Percentiles rank a stretch among this genome's conserved stretches.
These are phyloP conservation scores for Aplysia californica DNA, from an alignment of 1,140 invertebrate species.

Conservation along the genomic window DNA sequence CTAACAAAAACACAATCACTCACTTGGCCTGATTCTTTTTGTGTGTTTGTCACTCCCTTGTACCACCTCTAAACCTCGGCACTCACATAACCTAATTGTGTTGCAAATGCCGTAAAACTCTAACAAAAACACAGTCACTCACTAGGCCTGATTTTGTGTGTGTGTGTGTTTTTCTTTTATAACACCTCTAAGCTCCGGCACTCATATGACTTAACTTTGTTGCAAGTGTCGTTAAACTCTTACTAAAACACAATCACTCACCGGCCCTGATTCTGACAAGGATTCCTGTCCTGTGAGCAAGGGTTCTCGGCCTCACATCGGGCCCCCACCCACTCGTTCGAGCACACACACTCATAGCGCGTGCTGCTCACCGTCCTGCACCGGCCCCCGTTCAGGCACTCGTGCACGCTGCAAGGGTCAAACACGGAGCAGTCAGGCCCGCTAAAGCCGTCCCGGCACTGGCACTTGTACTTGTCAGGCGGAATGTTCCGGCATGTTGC, in stretches of 20 bases:
- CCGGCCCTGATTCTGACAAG: not conserved
- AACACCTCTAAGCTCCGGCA: too few species aligned
- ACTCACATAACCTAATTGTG: too few species aligned
- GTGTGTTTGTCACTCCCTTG: too few species aligned
- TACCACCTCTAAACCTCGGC: too few species aligned
- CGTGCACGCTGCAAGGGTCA: not conserved
- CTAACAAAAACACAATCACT: too few species aligned
- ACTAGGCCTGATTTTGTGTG: too few species aligned
- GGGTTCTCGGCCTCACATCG: not conserved
- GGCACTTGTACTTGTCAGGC: not conserved
- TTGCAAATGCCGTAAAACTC: too few species aligned
- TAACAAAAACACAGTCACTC: too few species aligned
- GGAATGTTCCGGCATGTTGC: not conserved
- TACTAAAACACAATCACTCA: not conserved
- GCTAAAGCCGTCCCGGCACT: not conserved
- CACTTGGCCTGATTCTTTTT: too few species aligned
- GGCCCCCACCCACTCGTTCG: not conserved
- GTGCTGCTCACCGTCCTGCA: not conserved
- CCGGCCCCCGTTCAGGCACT: not conserved
- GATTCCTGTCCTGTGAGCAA: not conserved
- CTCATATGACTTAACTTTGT: too few species aligned
- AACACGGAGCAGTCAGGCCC: not conserved
- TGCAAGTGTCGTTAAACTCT: too few species aligned
- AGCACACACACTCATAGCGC: not conserved
- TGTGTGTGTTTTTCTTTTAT: too few species aligned